These are phyloP conservation scores for Chaetoderma sp. DNA, from an alignment of 2,888 invertebrate genomes.

Conservation along the genomic window DNA sequence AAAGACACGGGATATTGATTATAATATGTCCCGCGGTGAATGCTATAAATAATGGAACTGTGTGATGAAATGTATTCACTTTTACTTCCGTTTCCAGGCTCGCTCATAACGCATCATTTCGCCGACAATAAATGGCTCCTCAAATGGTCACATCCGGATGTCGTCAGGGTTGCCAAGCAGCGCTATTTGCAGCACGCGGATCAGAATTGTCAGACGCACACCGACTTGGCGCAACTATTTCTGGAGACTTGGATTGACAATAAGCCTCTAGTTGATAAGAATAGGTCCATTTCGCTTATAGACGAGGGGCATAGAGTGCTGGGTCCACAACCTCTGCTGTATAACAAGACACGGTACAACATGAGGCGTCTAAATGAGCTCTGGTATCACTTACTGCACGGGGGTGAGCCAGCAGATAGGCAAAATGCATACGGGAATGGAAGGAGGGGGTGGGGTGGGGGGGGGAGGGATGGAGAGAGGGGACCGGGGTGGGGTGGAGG, in stretches of 20 bases:
- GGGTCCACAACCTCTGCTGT: slow-evolving; percentile 56
- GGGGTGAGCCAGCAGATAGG: slow-evolving; percentile 48
- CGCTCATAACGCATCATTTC: slow-evolving; percentile 27
- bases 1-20: too few species aligned
- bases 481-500: too few species aligned
- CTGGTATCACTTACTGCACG: slow-evolving; percentile 69
- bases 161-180: slow-evolving; percentile 36
- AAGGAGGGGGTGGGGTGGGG: too few species aligned
- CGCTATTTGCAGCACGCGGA: slow-evolving; percentile 42
- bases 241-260: slow-evolving; percentile 47
- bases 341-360: slow-evolving; percentile 66
- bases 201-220: slow-evolving; percentile 40
- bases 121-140: slow-evolving; percentile 42
- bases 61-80: too few species aligned
- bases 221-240: slow-evolving; percentile 52
- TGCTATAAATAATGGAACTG: too few species aligned
- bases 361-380: slow-evolving; percentile 62
- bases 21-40: too few species aligned
- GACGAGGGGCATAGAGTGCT: slow-evolving; percentile 40
- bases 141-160: slow-evolving; percentile 41
- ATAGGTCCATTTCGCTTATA: slow-evolving; percentile 26
- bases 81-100: slow-evolving; percentile 29
- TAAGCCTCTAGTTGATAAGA: slow-evolving; percentile 41
- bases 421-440: too few species aligned
- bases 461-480: too few species aligned